Percentiles rank a stretch among this genome's conserved stretches.
Conservation (phyloP, 2,888 invertebrate species). For the Rhogogaster chlorosoma region DNA sequence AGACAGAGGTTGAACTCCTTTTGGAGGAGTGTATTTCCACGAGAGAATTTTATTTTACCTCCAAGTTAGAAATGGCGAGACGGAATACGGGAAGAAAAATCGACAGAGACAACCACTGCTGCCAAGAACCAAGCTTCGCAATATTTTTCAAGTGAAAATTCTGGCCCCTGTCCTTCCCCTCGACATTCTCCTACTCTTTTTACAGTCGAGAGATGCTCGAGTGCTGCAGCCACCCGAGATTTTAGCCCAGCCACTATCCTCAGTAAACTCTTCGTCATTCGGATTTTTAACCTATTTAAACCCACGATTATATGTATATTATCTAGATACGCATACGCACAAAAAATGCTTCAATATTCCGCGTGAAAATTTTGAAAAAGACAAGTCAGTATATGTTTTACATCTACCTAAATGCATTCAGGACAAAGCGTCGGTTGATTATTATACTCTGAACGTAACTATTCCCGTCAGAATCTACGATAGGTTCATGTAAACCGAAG, state of each 20-base stretch:
- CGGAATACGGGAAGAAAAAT: conserved; percentile 32
- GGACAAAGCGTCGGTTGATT: not conserved
- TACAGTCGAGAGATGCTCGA: conserved; percentile 38
- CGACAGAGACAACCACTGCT: conserved; percentile 37
- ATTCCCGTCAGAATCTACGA: not conserved
- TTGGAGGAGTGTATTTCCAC: conserved; percentile 20
- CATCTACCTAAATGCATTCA: not conserved
- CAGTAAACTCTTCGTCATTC: not conserved
- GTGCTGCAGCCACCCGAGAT: conserved; percentile 43
- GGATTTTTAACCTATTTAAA: not conserved
- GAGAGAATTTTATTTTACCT: conserved; percentile 34
- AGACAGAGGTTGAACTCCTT: conserved; percentile 31
- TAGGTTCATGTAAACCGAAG: not conserved
- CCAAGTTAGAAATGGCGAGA: conserved; percentile 30
- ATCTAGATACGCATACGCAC: not conserved
- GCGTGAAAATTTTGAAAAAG: not conserved
- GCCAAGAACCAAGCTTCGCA: conserved; percentile 41
- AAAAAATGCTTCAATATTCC: not conserved
- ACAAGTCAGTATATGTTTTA: not conserved
- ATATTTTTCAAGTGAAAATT: conserved; percentile 49
- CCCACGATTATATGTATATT: conserved; percentile 8
- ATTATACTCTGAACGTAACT: not conserved
- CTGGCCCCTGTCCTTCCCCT: conserved; percentile 9
- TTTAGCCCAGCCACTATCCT: conserved; percentile 30
- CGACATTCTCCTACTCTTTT: conserved; percentile 15